Evolutionary conservation across 2,113 vertebrate genomes (phyloP), one percentile per base, ranked within the genome.

Genomic region (Tetraodon nigroviridis): DNA sequence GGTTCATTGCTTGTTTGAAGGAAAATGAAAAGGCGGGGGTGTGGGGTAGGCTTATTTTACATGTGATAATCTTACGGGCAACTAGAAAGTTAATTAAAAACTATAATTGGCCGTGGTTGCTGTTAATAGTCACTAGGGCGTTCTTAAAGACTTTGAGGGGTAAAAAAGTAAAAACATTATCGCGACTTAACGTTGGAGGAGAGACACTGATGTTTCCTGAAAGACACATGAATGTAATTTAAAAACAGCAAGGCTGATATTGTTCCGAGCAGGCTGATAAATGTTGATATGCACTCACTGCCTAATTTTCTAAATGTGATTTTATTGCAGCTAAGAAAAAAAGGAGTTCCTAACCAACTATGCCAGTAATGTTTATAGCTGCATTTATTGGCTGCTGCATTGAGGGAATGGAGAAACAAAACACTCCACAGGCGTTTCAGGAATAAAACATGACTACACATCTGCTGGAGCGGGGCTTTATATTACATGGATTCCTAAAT

Each of bases 21-120:
- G 86, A 86, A 84, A 86, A 87, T 86, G 79, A 79, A 85, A 85
- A 84, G 66, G 62, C 69, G 78, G 68, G 71, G 63, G 71, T 19
- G 59, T 70, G 67, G 58, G 58, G 81, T 77, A 82, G 82, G 87
- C 86, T 89, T 88, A 89, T 88, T 91, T 88, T 90, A 88, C 88
- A 86, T 87, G 85, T 79, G 87, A 90, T 90, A 90, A 91, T 90
- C 88, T 90, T 78, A 85, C 72, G 82, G 86, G 84, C 83, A 89
- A 90, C 87, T 86, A 89, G 84, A 86, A 90, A 92, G 88, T 92
- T 91, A 92, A 92, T 92, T 91, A 90, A 91, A 91, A 91, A 87
- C 87, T 90, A 88, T 91, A 92, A 92, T 90, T 92, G 90, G 84
- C 86, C 86, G 78, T 87, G 88, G 84, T 85, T 83, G 73, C 81